These are phyloP conservation scores for Laticauda laticaudata DNA, from an alignment of 2,113 vertebrate species.

Conservation along the genomic window DNA sequence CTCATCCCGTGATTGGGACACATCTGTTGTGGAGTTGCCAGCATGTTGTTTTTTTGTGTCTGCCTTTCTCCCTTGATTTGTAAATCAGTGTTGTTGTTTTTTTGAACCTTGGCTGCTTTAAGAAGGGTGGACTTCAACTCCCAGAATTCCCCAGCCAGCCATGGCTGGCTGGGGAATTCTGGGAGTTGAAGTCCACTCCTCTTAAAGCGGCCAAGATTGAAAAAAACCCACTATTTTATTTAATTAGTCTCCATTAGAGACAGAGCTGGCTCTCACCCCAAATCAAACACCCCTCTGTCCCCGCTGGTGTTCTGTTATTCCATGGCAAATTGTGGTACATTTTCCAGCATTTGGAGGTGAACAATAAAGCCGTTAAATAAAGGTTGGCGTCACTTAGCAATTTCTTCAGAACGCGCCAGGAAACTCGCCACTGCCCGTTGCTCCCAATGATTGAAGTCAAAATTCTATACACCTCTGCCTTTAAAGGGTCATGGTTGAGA, in stretches of 20 bases:
- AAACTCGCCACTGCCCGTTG: accelerated
- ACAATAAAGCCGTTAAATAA: slow-evolving; percentile 1
- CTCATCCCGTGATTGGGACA: no score
- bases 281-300: no score
- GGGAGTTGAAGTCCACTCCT: background rate
- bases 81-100: background rate
- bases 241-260: background rate
- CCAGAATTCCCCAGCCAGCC: background rate
- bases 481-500: background rate
- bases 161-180: background rate
- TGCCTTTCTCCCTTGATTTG: background rate
- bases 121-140: background rate
- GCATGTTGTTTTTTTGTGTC: no score
- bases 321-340: no score
- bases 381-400: background rate
- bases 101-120: background rate
- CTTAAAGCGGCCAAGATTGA: background rate
- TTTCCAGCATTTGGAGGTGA: background rate
- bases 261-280: background rate
- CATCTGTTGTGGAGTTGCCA: background rate
- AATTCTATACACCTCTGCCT: background rate
- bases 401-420: background rate
- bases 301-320: background rate
- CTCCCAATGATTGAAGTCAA: background rate
- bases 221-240: background rate